These are phyloP conservation scores for Drosophila lutescens DNA, from an alignment of 2,888 invertebrate species.

Conservation along the genomic window DNA sequence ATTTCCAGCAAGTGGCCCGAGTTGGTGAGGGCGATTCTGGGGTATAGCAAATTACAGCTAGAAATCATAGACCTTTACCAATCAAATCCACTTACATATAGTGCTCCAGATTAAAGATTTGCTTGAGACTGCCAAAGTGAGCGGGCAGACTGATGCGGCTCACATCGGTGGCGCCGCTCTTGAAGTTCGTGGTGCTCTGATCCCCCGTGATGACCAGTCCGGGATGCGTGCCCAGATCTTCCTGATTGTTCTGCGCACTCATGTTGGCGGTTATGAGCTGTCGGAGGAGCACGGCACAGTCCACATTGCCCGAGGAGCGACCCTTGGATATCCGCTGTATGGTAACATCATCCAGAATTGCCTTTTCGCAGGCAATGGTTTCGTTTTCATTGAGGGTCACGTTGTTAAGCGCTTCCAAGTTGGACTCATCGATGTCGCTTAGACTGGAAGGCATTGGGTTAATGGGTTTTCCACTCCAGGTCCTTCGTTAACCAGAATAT, in stretches of 20 bases:
- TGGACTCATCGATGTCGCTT: constrained; percentile 79
- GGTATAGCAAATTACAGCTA: not conserved
- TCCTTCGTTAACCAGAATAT: too few species aligned
- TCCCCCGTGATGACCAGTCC: constrained; percentile 62
- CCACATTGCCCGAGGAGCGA: constrained; percentile 56
- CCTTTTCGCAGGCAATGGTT: constrained; percentile 66
- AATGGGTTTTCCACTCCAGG: too few species aligned
- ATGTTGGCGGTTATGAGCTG: constrained; percentile 23
- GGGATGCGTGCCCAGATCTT: constrained; percentile 10
- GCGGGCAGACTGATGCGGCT: constrained; percentile 68
- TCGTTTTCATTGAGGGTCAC: constrained; percentile 77
- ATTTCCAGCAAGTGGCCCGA: constrained; percentile 82
- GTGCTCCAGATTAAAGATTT: constrained; percentile 78
- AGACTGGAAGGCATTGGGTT: constrained; percentile 53
- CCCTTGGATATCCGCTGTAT: constrained; percentile 66
- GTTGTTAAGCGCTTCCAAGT: constrained; percentile 69
- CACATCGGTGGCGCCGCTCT: constrained; percentile 54
- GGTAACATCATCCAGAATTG: constrained; percentile 71
- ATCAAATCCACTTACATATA: constrained; percentile 71
- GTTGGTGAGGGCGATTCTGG: constrained; percentile 78
- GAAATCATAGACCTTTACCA: too few species aligned
- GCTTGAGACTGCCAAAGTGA: constrained; percentile 73
- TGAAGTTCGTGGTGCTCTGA: constrained; percentile 61
- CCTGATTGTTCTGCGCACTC: constrained; percentile 58
- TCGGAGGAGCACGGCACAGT: constrained; percentile 51